These are phyloP conservation scores for Nycteola revayana DNA, from an alignment of 2,888 invertebrate species.

Conservation along the genomic window DNA sequence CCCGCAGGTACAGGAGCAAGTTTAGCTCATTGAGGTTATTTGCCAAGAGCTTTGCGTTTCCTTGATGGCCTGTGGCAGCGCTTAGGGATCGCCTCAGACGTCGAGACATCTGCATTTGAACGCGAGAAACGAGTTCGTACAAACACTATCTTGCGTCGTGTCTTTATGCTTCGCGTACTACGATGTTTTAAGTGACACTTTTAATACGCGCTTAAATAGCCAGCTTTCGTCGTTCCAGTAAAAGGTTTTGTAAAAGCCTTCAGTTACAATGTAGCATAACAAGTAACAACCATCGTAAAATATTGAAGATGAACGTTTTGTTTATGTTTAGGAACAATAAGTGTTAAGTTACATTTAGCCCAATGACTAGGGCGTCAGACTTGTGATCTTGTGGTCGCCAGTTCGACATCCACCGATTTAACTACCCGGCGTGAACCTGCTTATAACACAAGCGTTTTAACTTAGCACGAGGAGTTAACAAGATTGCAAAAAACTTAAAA, in stretches of 20 bases:
- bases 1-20: constrained; percentile 22
- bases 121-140: constrained; percentile 21
- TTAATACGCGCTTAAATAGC: constrained; percentile 2
- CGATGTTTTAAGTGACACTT: constrained; percentile 5
- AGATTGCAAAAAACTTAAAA: too few relatives aligned
- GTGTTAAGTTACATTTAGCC: too few relatives aligned
- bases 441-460: too few relatives aligned
- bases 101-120: constrained; percentile 33
- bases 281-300: too few relatives aligned
- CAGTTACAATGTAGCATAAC: too few relatives aligned
- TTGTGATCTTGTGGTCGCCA: too few relatives aligned
- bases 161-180: constrained; percentile 15
- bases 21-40: constrained; percentile 49
- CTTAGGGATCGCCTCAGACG: constrained; percentile 38
- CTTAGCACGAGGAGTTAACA: too few relatives aligned
- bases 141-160: constrained; percentile 21
- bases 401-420: too few relatives aligned
- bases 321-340: too few relatives aligned
- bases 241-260: background rate
- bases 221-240: background rate
- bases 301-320: too few relatives aligned
- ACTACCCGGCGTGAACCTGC: too few relatives aligned
- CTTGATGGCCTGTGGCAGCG: constrained; percentile 46
- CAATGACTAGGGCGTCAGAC: too few relatives aligned
- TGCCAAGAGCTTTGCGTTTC: constrained; percentile 47